Conservation (phyloP, 1,140 invertebrate species). For the Drosophila novamexicana region DNA sequence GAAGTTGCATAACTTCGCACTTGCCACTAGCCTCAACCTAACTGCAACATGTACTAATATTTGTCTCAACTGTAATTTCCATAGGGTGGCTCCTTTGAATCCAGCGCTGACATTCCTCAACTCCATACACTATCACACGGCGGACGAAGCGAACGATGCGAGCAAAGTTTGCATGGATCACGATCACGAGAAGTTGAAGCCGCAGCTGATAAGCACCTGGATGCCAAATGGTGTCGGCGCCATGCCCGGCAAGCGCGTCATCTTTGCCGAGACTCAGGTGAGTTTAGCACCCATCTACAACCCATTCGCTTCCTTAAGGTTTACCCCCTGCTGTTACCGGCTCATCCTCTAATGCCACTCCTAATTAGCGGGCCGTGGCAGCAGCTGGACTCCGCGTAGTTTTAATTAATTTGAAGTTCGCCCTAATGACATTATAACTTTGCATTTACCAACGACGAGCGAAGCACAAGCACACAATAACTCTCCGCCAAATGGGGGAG, state of each 20-base stretch:
- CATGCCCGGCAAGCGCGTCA: conserved; percentile 91
- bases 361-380: conserved; percentile 72
- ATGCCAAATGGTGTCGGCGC: conserved; percentile 93
- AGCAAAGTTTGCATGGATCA: conserved; percentile 91
- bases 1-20: too few relatives aligned
- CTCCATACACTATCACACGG: conserved; percentile 86
- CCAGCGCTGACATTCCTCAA: conserved; percentile 87
- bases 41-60: neutral
- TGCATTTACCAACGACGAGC: conserved; percentile 50
- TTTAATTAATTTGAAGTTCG: conserved; percentile 83
- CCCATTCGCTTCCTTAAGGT: neutral
- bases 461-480: conserved; percentile 53
- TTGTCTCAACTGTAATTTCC: neutral
- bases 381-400: conserved; percentile 70
- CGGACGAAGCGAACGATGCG: conserved; percentile 83
- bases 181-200: conserved; percentile 91
- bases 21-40: too few relatives aligned
- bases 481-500: conserved; percentile 25
- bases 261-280: conserved; percentile 95
- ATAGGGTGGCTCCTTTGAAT: conserved; percentile 83
- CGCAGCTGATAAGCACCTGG: conserved; percentile 93
- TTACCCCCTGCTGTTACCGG: neutral
- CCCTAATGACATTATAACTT: conserved; percentile 81
- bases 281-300: conserved; percentile 31
- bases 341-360: conserved; percentile 55